phyloP scores from a whole-genome alignment of 35 echinoderm and acorn worm species.

The Amphiura filiformis region DNA sequence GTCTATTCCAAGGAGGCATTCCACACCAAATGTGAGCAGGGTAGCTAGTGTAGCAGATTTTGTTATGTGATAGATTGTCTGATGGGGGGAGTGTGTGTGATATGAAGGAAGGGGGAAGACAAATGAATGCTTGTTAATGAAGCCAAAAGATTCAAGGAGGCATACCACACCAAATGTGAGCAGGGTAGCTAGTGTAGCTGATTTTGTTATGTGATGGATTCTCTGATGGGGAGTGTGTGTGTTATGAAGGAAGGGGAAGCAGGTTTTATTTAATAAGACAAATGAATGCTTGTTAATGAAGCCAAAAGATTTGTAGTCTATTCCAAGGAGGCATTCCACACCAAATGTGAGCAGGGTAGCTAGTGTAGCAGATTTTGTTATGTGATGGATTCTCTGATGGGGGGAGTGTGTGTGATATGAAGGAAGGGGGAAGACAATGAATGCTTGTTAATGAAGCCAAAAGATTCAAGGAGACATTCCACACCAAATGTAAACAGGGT shows the following conservation, averaged over 20 bases:
- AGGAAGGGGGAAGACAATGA: too few relatives aligned
- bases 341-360: background rate
- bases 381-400: too few relatives aligned
- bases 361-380: background rate
- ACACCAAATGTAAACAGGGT: background rate
- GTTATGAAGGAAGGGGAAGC: too few relatives aligned
- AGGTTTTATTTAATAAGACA: too few relatives aligned
- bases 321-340: background rate
- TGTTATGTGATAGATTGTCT: background rate
- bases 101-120: too few relatives aligned
- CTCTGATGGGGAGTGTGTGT: too few relatives aligned
- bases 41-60: background rate
- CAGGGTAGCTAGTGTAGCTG: background rate
- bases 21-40: background rate
- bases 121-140: too few relatives aligned
- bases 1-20: constrained; percentile 5
- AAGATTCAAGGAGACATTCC: background rate
- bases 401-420: too few relatives aligned
- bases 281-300: too few relatives aligned
- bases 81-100: background rate
- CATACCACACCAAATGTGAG: background rate
- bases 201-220: background rate
- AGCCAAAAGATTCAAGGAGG: background rate
- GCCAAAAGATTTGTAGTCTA: too few relatives aligned
- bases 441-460: too few relatives aligned